phyloP scores from a whole-genome alignment of 2,888 invertebrate genomes.

The Cantharis lateralis region DNA sequence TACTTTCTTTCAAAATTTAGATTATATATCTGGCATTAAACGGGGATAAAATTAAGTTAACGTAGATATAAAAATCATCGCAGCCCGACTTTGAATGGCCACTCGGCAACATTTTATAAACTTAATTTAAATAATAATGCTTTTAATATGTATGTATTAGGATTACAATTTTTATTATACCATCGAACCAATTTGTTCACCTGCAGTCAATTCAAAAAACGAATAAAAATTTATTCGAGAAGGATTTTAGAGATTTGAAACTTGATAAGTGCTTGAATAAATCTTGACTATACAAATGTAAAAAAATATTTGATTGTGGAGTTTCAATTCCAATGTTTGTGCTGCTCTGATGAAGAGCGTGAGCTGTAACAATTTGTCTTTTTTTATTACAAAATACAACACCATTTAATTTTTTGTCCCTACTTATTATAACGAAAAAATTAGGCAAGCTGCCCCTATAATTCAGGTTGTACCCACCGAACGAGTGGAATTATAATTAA shows the following conservation, averaged over 20 bases:
- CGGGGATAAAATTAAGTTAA: conserved; percentile 7
- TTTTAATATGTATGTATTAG: background rate
- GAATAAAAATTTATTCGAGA: background rate
- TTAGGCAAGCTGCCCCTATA: background rate
- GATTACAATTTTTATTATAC: background rate
- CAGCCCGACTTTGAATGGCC: background rate
- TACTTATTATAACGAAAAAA: background rate
- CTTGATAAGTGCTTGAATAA: background rate
- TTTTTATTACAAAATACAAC: background rate
- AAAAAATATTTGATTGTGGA: background rate
- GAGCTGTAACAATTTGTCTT: background rate
- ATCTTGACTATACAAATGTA: background rate
- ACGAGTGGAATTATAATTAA: background rate
- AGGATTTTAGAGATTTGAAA: background rate
- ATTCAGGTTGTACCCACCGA: background rate
- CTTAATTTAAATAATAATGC: background rate
- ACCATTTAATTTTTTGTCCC: background rate
- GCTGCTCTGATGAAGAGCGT: background rate
- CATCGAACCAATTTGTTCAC: background rate
- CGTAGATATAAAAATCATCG: background rate
- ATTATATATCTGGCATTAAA: conserved; percentile 4
- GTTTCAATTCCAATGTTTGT: background rate
- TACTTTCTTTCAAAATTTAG: conserved; percentile 17
- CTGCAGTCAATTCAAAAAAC: background rate
- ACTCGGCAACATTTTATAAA: background rate